A percentile compares a stretch with the other conserved stretches of the same genome.
phyloP scores from a whole-genome alignment of 2,113 vertebrate genomes.

The Gasterosteus nipponicus region DNA sequence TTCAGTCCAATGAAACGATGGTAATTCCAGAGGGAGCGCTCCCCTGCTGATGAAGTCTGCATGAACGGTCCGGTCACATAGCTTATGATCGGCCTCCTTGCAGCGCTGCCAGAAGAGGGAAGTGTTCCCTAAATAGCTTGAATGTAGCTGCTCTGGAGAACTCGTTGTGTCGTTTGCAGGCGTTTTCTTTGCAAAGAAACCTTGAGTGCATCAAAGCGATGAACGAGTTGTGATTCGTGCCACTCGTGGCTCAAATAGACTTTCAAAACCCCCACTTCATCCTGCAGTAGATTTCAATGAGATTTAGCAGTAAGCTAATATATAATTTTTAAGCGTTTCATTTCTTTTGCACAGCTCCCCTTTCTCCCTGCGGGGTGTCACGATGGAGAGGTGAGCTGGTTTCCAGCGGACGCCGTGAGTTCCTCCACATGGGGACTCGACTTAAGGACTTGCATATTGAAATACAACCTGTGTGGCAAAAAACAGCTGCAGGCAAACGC shows the following conservation, averaged over 20 bases:
- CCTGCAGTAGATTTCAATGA: neutral
- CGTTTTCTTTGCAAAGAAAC: neutral
- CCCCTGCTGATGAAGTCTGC: neutral
- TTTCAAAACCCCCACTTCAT: neutral
- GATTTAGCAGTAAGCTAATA: neutral
- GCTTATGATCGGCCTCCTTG: neutral
- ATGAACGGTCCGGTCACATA: no score
- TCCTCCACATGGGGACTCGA: conserved; percentile 41
- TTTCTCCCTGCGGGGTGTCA: conserved; percentile 12
- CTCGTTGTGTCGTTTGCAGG: neutral
- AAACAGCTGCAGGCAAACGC: conserved; percentile 11
- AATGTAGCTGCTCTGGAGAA: neutral
- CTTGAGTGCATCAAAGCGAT: neutral
- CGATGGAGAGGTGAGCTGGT: conserved; percentile 4
- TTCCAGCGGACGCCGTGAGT: conserved; percentile 12
- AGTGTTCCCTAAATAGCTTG: conserved; percentile 45
- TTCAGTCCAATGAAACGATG: neutral
- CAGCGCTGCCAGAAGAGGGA: conserved; percentile 53
- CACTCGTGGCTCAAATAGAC: neutral
- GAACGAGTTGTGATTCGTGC: neutral
- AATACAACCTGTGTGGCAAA: conserved; percentile 23
- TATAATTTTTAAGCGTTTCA: no score
- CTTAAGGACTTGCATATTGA: conserved; percentile 9
- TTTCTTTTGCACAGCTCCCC: neutral
- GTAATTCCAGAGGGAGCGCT: neutral